These are phyloP conservation scores for Cataglyphis altisquamis DNA, from an alignment of 2,888 invertebrate genomes.

Conservation along the genomic window DNA sequence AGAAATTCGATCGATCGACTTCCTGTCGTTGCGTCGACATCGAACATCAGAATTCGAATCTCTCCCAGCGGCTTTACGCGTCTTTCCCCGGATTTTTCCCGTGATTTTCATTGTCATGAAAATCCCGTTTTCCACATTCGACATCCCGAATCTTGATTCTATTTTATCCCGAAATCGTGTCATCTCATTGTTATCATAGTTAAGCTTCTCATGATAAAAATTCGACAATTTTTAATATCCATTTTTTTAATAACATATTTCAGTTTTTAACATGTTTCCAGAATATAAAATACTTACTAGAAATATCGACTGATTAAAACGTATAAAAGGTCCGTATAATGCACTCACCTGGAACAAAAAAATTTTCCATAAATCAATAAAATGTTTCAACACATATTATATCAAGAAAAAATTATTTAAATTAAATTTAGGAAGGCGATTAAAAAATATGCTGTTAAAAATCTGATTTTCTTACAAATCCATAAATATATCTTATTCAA, in stretches of 20 bases:
- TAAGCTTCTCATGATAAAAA: background rate
- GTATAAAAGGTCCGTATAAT: background rate
- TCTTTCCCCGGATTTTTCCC: slow-evolving; percentile 30
- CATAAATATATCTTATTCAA: background rate
- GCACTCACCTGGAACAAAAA: slow-evolving; percentile 46
- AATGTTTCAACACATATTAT: background rate
- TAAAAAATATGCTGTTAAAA: background rate
- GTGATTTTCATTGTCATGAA: slow-evolving; percentile 55
- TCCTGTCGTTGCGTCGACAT: slow-evolving; percentile 55
- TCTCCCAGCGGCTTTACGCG: slow-evolving; percentile 53
- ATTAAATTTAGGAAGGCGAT: background rate
- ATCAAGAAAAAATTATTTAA: background rate
- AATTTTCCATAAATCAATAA: background rate
- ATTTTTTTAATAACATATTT: background rate
- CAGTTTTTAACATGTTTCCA: background rate
- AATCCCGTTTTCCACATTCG: slow-evolving; percentile 38
- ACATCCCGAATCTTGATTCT: slow-evolving; percentile 43
- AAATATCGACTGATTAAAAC: background rate
- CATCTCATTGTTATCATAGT: slow-evolving; percentile 26
- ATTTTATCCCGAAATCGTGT: slow-evolving; percentile 51
- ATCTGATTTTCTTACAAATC: background rate
- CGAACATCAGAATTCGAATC: slow-evolving; percentile 53
- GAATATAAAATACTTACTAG: slow-evolving; percentile 18
- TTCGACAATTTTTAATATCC: background rate
- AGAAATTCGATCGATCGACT: slow-evolving; percentile 60